Percentiles rank a stretch among this genome's conserved stretches.
Evolutionary conservation across 1,140 invertebrate species (phyloP).

Genomic region (Apis florea): DNA sequence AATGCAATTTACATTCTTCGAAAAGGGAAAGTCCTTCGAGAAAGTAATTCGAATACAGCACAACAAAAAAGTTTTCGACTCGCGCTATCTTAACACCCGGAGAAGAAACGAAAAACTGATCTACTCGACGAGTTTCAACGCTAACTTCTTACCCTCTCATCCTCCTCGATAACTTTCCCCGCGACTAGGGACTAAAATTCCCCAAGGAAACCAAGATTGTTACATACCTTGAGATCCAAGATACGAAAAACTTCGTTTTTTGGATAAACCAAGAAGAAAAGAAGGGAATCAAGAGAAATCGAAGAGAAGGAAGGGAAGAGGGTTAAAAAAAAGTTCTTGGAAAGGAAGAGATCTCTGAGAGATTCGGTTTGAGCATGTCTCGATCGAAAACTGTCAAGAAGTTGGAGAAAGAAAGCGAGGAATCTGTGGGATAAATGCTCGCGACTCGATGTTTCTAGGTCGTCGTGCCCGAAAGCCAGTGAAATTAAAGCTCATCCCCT

Average conservation of each 20-base stretch:
- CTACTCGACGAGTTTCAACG: background rate
- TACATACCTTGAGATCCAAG: slow-evolving; percentile 21
- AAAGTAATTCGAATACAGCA: no score
- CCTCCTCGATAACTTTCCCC: slow-evolving; percentile 17
- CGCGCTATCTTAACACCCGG: background rate
- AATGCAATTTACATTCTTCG: background rate
- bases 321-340: background rate
- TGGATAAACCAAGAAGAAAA: background rate
- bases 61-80: no score
- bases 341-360: background rate
- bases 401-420: slow-evolving; percentile 44
- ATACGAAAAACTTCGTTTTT: background rate
- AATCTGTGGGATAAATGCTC: slow-evolving; percentile 60
- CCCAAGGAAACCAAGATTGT: slow-evolving; percentile 36
- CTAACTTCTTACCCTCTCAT: background rate
- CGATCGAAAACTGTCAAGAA: slow-evolving; percentile 62
- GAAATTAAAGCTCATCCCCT: slow-evolving; percentile 57
- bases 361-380: slow-evolving; percentile 28
- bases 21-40: background rate
- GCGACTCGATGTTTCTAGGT: slow-evolving; percentile 60
- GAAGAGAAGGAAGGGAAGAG: background rate
- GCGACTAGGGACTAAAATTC: slow-evolving; percentile 42
- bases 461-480: slow-evolving; percentile 58
- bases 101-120: background rate
- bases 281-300: background rate